Percentiles rank a stretch among this genome's conserved stretches.
phyloP scores from a whole-genome alignment of 1,140 invertebrate genomes.

The Akabosia matsudoensis region DNA sequence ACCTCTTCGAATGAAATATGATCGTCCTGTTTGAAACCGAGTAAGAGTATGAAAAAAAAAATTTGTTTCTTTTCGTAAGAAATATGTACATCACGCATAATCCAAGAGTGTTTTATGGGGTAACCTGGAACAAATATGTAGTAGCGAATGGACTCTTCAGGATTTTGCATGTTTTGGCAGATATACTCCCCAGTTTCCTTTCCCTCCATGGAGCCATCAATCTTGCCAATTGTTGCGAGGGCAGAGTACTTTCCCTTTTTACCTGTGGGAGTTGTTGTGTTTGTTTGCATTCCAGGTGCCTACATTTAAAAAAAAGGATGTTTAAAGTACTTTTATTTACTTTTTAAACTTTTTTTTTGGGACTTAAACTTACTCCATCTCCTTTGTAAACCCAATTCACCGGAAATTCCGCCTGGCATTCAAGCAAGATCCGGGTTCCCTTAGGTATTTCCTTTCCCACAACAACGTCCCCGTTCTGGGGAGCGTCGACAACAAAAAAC shows the following conservation, averaged over 20 bases:
- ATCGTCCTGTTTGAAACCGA: slow-evolving; percentile 13
- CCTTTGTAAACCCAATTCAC: slow-evolving; percentile 37
- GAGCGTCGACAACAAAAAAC: slow-evolving; percentile 15
- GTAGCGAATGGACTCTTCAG: slow-evolving; percentile 22
- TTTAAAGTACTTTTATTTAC: background rate
- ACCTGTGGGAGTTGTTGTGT: background rate
- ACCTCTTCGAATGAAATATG: slow-evolving; percentile 29
- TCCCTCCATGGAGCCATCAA: background rate
- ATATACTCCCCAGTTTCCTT: slow-evolving; percentile 39
- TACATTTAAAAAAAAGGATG: background rate
- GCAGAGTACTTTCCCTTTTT: background rate
- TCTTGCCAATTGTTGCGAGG: background rate
- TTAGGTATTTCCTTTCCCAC: slow-evolving; percentile 27
- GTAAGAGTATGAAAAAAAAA: background rate
- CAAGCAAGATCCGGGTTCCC: slow-evolving; percentile 28
- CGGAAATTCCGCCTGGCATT: slow-evolving; percentile 31
- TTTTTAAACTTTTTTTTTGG: background rate
- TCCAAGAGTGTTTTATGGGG: background rate
- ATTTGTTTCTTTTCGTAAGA: background rate
- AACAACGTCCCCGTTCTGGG: slow-evolving; percentile 23
- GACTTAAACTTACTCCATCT: slow-evolving; percentile 21
- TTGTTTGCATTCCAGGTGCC: slow-evolving; percentile 1
- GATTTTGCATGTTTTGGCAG: slow-evolving; percentile 35
- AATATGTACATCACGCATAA: background rate
- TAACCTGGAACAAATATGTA: slow-evolving; percentile 40